Conservation (phyloP, 2,797 vertebrate species). For the Eulemur albifrons region DNA sequence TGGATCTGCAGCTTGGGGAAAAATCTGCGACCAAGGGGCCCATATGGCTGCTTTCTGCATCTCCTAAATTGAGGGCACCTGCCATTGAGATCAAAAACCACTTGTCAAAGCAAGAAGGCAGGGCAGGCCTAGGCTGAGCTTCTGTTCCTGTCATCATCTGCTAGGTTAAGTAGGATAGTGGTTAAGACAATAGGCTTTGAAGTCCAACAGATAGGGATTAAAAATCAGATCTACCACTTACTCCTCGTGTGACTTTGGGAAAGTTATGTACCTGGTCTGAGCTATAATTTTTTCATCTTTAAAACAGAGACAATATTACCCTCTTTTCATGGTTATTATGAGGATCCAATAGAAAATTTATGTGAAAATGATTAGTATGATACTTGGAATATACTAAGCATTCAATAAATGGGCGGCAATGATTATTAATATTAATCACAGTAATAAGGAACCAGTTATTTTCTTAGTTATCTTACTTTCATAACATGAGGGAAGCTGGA, state of each 20-base stretch:
- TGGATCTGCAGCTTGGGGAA: not conserved
- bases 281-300: not conserved
- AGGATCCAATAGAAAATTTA: not conserved
- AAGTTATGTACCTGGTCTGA: not conserved
- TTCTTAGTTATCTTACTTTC: not conserved
- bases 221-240: constrained; percentile 14
- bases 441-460: not conserved
- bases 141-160: not conserved
- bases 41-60: not conserved
- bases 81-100: not conserved
- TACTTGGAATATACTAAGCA: not conserved
- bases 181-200: not conserved
- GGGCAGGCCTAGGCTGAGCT: fast-evolving
- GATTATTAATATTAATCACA: not conserved
- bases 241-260: not conserved
- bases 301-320: not conserved
- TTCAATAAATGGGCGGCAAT: not conserved
- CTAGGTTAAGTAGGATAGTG: not conserved
- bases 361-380: not conserved
- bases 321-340: not conserved
- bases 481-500: not conserved
- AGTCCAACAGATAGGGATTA: not conserved
- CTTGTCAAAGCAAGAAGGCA: not conserved
- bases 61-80: not conserved
- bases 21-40: not conserved